Conservation (phyloP, 1,140 invertebrate species). For the Gyrodactylus salaris region DNA sequence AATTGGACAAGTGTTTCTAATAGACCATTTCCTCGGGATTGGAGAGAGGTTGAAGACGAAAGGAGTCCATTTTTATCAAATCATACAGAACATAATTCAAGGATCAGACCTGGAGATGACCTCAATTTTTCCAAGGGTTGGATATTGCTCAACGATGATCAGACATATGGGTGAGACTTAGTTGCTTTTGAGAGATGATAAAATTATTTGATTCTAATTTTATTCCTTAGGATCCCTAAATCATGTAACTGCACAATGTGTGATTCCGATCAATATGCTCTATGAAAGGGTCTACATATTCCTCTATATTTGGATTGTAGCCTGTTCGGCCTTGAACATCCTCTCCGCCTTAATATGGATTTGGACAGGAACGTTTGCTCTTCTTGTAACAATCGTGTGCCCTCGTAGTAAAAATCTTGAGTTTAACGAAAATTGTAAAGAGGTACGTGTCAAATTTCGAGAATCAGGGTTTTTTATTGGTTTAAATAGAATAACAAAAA, state of each 20-base stretch:
- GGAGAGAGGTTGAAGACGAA: no score
- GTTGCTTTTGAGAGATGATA: no score
- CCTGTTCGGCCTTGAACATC: not conserved
- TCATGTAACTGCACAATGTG: not conserved
- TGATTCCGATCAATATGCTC: not conserved
- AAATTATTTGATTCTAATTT: no score
- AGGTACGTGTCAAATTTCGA: no score
- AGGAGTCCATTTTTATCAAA: no score
- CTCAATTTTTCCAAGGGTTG: not conserved
- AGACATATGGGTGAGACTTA: not conserved
- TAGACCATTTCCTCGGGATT: no score
- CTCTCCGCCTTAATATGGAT: not conserved
- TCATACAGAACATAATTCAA: not conserved
- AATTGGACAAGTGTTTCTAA: not conserved
- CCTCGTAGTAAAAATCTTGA: no score
- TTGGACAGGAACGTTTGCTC: no score
- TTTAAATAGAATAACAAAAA: no score
- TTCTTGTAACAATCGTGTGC: no score
- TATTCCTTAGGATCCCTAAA: not conserved
- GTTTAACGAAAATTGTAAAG: no score
- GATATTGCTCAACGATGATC: not conserved
- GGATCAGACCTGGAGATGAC: not conserved
- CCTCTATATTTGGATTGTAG: not conserved
- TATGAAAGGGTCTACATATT: conserved; percentile 5
- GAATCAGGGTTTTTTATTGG: no score